Conservation (phyloP, 1,140 invertebrate species). For the Monomorium pharaonis region DNA sequence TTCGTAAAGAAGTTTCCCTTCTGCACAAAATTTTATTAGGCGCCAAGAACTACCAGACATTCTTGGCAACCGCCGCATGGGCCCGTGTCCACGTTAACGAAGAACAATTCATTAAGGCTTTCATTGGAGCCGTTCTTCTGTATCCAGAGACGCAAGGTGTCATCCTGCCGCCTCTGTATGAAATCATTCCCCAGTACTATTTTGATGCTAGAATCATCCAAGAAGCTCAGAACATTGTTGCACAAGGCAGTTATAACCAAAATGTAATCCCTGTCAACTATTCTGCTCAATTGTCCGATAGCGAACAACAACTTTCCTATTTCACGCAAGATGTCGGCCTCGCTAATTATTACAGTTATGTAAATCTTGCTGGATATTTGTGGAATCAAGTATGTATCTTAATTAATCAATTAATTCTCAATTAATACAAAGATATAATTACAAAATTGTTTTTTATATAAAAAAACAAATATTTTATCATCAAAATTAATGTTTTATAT, state of each 20-base stretch:
- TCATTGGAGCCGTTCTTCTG: slow-evolving; percentile 79
- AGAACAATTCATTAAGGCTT: slow-evolving; percentile 82
- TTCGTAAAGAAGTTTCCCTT: slow-evolving; percentile 80
- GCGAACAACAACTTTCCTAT: slow-evolving; percentile 88
- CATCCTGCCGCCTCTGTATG: slow-evolving; percentile 84
- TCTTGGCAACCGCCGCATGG: slow-evolving; percentile 83
- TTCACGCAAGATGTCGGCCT: slow-evolving; percentile 91
- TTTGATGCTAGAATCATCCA: slow-evolving; percentile 84
- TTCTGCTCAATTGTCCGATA: slow-evolving; percentile 84
- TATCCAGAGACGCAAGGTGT: slow-evolving; percentile 82
- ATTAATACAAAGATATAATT: not conserved
- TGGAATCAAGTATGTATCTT: slow-evolving; percentile 68
- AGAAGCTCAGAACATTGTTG: slow-evolving; percentile 80
- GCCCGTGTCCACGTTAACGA: slow-evolving; percentile 83
- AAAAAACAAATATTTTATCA: not conserved
- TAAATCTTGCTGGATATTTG: slow-evolving; percentile 87
- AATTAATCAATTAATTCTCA: too few relatives aligned
- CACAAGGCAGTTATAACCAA: slow-evolving; percentile 48
- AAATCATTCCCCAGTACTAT: slow-evolving; percentile 85
- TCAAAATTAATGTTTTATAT: not conserved
- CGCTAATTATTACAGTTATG: slow-evolving; percentile 89
- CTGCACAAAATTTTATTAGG: slow-evolving; percentile 84
- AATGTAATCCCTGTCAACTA: slow-evolving; percentile 85
- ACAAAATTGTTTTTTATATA: not conserved
- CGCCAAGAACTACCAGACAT: slow-evolving; percentile 80